Conservation (phyloP, 2,113 vertebrate genomes). For the Rhombomys opimus region DNA sequence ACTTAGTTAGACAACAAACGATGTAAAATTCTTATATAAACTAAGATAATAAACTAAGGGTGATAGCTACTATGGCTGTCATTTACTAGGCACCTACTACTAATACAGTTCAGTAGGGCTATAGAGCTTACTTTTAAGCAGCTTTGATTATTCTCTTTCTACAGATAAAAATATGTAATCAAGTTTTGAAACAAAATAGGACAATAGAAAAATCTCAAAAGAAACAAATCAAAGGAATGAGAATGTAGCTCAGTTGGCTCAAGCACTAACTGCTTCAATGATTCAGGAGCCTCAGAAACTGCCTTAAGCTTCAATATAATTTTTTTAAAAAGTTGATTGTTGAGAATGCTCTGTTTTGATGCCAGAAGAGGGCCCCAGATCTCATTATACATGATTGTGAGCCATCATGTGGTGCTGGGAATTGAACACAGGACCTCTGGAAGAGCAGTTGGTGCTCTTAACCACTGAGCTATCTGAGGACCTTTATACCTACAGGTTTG, state of each 20-base stretch:
- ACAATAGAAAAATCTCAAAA: not conserved
- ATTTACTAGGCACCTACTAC: not conserved
- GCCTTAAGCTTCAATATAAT: not conserved
- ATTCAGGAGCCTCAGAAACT: not conserved
- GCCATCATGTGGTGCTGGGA: no score
- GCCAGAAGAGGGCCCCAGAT: no score
- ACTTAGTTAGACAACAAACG: not conserved
- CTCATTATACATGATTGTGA: no score
- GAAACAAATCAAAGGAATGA: not conserved
- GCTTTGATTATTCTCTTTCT: conserved; percentile 1
- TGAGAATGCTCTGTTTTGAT: no score
- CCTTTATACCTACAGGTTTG: no score
- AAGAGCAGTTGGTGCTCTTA: no score
- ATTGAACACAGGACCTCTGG: no score
- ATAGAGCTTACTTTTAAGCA: conserved; percentile 6
- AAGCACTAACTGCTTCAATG: not conserved
- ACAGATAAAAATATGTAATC: conserved; percentile 14
- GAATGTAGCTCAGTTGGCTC: not conserved
- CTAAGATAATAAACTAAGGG: not conserved
- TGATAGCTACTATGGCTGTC: not conserved
- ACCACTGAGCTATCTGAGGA: no score
- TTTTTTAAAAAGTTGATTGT: not conserved
- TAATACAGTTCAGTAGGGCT: conserved; percentile 15
- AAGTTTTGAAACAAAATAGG: not conserved
- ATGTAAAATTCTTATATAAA: not conserved